Conservation (phyloP, 2,113 vertebrate genomes). For the Bubo blakistoni region DNA sequence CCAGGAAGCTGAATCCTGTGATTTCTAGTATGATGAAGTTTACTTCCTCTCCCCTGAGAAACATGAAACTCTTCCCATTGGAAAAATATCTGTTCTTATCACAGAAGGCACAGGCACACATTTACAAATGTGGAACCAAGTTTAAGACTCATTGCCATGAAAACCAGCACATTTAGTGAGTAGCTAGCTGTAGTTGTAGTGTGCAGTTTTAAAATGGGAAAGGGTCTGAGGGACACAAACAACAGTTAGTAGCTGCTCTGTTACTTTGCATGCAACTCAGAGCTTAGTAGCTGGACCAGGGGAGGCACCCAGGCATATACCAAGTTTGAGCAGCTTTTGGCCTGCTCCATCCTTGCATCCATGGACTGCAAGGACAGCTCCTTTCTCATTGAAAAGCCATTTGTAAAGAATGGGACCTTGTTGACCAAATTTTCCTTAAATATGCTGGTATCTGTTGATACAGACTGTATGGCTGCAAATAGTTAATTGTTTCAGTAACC, state of each 20-base stretch:
- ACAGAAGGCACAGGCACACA: background rate
- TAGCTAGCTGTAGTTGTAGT: background rate
- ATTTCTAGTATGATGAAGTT: background rate
- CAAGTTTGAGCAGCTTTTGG: background rate
- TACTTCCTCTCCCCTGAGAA: background rate
- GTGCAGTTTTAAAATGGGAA: background rate
- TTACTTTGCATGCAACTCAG: background rate
- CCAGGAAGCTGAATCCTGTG: background rate
- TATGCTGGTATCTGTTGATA: background rate
- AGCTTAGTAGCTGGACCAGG: background rate
- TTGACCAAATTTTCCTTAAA: background rate
- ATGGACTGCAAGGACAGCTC: background rate
- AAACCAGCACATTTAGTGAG: background rate
- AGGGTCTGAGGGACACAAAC: background rate
- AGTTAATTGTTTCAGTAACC: slow-evolving; percentile 14
- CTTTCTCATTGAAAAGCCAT: background rate
- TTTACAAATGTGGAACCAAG: background rate
- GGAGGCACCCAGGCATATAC: background rate
- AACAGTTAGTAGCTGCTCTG: background rate
- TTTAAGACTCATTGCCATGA: background rate
- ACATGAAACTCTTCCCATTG: background rate
- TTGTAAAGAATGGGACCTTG: background rate
- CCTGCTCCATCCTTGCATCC: background rate
- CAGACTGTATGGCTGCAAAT: background rate
- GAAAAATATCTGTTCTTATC: background rate